These are phyloP conservation scores for Octopus bimaculoides DNA, from an alignment of 1,140 invertebrate species.

Conservation along the genomic window DNA sequence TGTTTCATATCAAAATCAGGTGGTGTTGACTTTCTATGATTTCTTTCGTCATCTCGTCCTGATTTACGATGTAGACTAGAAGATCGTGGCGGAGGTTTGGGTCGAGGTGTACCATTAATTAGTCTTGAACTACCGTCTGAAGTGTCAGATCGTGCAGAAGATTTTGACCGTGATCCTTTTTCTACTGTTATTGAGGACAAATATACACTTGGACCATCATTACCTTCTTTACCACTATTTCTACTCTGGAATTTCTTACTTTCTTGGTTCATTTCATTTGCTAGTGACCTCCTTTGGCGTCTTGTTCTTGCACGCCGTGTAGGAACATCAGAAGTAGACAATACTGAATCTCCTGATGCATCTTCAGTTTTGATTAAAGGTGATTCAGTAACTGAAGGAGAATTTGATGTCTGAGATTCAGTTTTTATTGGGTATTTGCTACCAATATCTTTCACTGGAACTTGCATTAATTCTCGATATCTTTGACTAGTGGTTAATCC, in stretches of 20 bases:
- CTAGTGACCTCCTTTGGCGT: constrained; percentile 4
- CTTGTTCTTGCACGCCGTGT: neutral
- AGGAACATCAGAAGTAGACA: neutral
- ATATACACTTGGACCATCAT: neutral
- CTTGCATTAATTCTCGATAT: neutral
- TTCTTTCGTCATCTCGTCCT: constrained; percentile 9
- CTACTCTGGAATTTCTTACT: neutral
- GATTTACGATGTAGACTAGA: neutral
- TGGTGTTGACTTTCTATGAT: constrained; percentile 38
- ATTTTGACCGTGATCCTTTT: neutral
- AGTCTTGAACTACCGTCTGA: neutral
- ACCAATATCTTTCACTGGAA: constrained; percentile 2
- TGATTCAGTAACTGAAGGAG: neutral
- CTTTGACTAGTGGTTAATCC: no score
- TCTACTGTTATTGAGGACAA: neutral
- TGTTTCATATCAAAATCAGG: constrained; percentile 26
- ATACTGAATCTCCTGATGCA: neutral
- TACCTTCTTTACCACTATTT: neutral
- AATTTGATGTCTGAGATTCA: neutral
- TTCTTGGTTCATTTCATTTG: neutral
- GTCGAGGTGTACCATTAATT: neutral
- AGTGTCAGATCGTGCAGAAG: neutral
- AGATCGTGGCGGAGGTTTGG: constrained; percentile 4
- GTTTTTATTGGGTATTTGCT: neutral
- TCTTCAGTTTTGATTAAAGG: neutral